Base-by-base conservation (phyloP, 2,888 invertebrate species). In the Drosophila testacea region DNA sequence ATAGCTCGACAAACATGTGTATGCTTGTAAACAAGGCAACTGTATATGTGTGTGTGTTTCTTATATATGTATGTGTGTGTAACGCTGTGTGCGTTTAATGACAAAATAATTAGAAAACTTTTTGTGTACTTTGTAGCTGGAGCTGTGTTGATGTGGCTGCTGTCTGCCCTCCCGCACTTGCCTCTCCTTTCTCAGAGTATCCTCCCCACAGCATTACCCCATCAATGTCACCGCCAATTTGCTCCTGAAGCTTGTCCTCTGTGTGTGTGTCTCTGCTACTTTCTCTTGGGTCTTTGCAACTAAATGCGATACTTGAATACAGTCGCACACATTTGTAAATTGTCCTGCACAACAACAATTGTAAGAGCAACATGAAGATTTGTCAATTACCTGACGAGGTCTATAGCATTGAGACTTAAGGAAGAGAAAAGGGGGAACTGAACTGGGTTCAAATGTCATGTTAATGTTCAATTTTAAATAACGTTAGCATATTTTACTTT, bases 21-120 rank as follows among this genome's bases (percentile, higher is more conserved):
- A 74, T 73, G 77, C 77, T 66, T 79, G 84, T 83, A 79, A 81
- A 76, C 77, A 77, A 77, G 79, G 63, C 70, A 56, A 63, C 59
- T 68, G 56, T 65, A 52, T 62, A 38, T 52, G 28, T 52, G 38
- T 52, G 38, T 56, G 30, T 47, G 50, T 22, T 22, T 22, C 22
- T 22, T 22, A 22, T 73, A 13, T 50, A 36, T 46, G 52, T 62
- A 13, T 59, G 55, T 48, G 54, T 47, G 10, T 63, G 62, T 71
- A 38, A 4, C 60, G 52, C 57, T 88, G 81, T 86, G 86, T 83
- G 83, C 81, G 82, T 90, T 90, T 92, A 91, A 91, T 91, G 91
- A 91, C 90, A 91, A 92, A 92, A 91, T 92, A 92, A 92, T 92
- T 91, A 90, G 91, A 92, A 92, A 92, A 92, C 84, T 92, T 92